Evolutionary conservation across 2,888 invertebrate species (phyloP).

Genomic region (Tortrix viridana): DNA sequence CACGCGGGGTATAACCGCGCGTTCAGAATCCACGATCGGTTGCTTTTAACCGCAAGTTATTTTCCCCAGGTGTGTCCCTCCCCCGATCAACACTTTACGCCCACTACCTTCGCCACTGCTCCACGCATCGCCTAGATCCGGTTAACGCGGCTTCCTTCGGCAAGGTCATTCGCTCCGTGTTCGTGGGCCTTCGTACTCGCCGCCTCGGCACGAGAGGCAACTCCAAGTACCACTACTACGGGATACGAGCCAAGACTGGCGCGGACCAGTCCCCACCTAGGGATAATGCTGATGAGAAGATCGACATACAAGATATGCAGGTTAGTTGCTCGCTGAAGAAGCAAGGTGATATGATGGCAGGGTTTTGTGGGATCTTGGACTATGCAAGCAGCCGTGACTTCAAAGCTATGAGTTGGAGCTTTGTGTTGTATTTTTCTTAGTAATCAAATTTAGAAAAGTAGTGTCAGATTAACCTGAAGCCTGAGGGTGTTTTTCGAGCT

Average conservation of each 20-base stretch:
- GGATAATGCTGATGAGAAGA: conserved; percentile 52
- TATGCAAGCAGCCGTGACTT: too few relatives aligned
- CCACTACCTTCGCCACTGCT: conserved; percentile 98
- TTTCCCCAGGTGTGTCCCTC: conserved; percentile 87
- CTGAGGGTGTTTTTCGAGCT: too few relatives aligned
- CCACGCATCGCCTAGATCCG: conserved; percentile 96
- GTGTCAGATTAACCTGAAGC: too few relatives aligned
- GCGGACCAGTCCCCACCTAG: conserved; percentile 73
- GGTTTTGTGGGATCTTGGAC: too few relatives aligned
- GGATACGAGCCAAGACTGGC: conserved; percentile 92
- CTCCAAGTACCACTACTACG: conserved; percentile 99
- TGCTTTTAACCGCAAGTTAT: not conserved
- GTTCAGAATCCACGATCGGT: too few relatives aligned
- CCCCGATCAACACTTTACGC: conserved; percentile 98
- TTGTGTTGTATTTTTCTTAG: too few relatives aligned
- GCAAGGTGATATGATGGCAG: not conserved
- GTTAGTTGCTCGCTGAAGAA: conserved; percentile 39
- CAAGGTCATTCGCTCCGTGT: conserved; percentile 98
- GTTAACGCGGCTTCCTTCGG: conserved; percentile 99
- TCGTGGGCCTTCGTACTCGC: conserved; percentile 97
- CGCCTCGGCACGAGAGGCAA: conserved; percentile 98
- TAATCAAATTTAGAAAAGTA: too few relatives aligned
- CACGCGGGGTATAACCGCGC: too few relatives aligned
- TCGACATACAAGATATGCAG: conserved; percentile 53
- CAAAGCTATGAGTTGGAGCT: too few relatives aligned